Percentiles rank a stretch among this genome's conserved stretches.
These are phyloP conservation scores for Cetonia aurata DNA, from an alignment of 2,888 invertebrate species.

Conservation along the genomic window DNA sequence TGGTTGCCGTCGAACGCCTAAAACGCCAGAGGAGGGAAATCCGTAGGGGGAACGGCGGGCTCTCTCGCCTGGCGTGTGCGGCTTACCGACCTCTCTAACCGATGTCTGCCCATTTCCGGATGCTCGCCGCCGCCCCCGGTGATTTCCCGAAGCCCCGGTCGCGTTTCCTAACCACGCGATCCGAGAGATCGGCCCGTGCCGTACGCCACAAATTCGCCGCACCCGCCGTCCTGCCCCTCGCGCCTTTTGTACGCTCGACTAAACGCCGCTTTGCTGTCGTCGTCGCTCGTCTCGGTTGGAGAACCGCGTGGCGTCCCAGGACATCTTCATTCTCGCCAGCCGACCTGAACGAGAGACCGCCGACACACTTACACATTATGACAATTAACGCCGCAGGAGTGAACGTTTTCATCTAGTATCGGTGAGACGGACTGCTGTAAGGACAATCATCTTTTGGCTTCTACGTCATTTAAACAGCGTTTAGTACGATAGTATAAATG, in stretches of 20 bases:
- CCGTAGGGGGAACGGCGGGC: slow-evolving; percentile 50
- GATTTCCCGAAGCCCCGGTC: slow-evolving; percentile 61
- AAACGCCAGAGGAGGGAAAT: background rate
- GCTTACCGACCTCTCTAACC: slow-evolving; percentile 61
- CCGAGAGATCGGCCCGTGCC: slow-evolving; percentile 58
- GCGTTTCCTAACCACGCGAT: slow-evolving; percentile 61
- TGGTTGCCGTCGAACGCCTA: slow-evolving; percentile 9
- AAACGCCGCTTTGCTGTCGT: slow-evolving; percentile 22
- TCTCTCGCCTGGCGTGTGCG: slow-evolving; percentile 58
- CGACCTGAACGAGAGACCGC: slow-evolving; percentile 45
- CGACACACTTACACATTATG: slow-evolving; percentile 46
- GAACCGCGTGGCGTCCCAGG: slow-evolving; percentile 53
- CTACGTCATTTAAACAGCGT: background rate
- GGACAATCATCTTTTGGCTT: slow-evolving; percentile 29
- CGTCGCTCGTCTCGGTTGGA: slow-evolving; percentile 48
- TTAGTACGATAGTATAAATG: too few relatives aligned
- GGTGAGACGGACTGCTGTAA: slow-evolving; percentile 14
- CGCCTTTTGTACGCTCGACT: slow-evolving; percentile 38
- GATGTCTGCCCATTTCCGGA: slow-evolving; percentile 64
- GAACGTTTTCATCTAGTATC: slow-evolving; percentile 47
- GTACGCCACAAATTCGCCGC: slow-evolving; percentile 20
- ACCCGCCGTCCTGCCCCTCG: background rate
- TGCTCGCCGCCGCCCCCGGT: slow-evolving; percentile 46
- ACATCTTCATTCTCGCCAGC: slow-evolving; percentile 60
- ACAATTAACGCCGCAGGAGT: slow-evolving; percentile 57